phyloP scores from a whole-genome alignment of 2,797 vertebrate genomes.

The Anguilla obscura region DNA sequence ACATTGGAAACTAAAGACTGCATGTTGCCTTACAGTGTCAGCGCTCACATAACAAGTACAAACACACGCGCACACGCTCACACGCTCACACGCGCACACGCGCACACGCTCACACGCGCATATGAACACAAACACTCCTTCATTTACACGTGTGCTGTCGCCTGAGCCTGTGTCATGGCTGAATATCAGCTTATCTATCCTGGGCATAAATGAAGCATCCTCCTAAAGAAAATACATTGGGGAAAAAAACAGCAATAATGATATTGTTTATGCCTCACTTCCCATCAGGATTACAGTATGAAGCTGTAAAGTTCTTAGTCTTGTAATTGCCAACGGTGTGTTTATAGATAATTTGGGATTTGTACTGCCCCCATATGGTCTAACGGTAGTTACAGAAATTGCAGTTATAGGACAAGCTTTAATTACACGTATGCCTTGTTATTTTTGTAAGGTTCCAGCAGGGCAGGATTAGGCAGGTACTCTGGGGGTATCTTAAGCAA shows the following conservation, averaged over 20 bases:
- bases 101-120: slow-evolving; percentile 31
- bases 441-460: neutral
- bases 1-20: slow-evolving; percentile 71
- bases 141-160: neutral
- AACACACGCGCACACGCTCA: slow-evolving; percentile 34
- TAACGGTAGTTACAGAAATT: neutral
- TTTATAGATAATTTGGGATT: neutral
- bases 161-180: neutral
- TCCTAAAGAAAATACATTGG: neutral
- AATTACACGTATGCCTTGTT: neutral
- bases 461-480: neutral
- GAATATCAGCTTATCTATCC: neutral
- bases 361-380: neutral
- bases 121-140: slow-evolving; percentile 14
- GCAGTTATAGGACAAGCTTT: neutral
- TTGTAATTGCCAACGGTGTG: neutral
- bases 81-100: slow-evolving; percentile 35
- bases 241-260: neutral
- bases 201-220: neutral
- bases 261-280: neutral
- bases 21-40: slow-evolving; percentile 76
- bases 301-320: neutral
- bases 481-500: neutral
- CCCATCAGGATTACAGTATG: neutral
- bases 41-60: slow-evolving; percentile 58